Percentiles rank a stretch among this genome's conserved stretches.
phyloP scores from a whole-genome alignment of 2,113 vertebrate genomes.

The Oncorhynchus mykiss region DNA sequence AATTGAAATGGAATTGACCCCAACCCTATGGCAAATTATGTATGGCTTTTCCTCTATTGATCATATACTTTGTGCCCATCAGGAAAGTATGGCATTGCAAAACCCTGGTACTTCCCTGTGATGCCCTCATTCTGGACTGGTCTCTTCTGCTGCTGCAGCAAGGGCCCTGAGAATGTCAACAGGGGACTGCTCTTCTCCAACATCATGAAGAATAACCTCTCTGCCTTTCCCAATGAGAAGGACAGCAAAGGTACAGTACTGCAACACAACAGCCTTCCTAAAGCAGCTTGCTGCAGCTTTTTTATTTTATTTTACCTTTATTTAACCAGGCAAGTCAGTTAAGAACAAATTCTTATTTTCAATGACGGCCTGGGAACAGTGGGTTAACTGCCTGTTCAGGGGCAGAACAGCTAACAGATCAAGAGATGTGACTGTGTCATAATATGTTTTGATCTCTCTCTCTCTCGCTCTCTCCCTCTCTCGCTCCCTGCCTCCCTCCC shows the following conservation, averaged over 20 bases:
- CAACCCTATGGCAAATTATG: neutral
- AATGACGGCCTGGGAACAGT: too few species aligned
- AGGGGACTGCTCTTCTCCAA: constrained; percentile 81
- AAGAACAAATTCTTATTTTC: too few species aligned
- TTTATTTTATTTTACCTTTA: too few species aligned
- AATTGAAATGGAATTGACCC: neutral
- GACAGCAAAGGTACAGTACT: constrained; percentile 71
- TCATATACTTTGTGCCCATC: constrained; percentile 20
- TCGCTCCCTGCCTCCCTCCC: neutral
- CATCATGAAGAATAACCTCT: constrained; percentile 79
- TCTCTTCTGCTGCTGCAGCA: constrained; percentile 64
- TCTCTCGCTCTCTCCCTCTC: neutral
- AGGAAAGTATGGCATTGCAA: constrained; percentile 91
- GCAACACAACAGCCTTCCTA: neutral
- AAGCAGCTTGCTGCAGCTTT: neutral
- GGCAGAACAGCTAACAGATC: too few species aligned
- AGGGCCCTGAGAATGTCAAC: constrained; percentile 54
- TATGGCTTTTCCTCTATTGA: neutral
- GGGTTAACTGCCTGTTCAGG: too few species aligned
- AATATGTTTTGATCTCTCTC: constrained; percentile 12
- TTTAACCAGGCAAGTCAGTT: too few species aligned
- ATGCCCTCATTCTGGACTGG: constrained; percentile 89
- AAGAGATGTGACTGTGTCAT: neutral
- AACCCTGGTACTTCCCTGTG: constrained; percentile 92
- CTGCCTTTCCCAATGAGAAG: constrained; percentile 53